These are phyloP conservation scores for Noctuana brunneofusca DNA, from an alignment of 2,888 invertebrate species.

Conservation along the genomic window DNA sequence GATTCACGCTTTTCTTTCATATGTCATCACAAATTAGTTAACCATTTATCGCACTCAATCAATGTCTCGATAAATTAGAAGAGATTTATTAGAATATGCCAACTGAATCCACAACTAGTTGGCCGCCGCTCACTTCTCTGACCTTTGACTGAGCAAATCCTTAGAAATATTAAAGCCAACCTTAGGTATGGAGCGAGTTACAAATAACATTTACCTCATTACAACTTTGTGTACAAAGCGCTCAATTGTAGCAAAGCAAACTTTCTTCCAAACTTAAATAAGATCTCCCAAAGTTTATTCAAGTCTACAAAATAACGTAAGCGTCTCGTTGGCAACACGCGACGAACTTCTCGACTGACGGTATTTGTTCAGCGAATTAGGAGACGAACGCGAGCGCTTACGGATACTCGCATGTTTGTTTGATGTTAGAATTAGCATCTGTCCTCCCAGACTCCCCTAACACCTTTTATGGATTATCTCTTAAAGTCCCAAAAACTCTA, in stretches of 20 bases:
- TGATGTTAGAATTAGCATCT: conserved; percentile 61
- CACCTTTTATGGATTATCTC: conserved; percentile 17
- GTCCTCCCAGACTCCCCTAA: conserved; percentile 30
- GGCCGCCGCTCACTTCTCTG: conserved; percentile 25
- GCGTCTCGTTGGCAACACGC: conserved; percentile 47
- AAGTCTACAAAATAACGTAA: conserved; percentile 58
- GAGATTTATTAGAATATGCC: conserved; percentile 30
- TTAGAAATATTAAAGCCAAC: conserved; percentile 24
- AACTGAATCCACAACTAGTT: conserved; percentile 31
- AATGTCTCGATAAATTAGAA: conserved; percentile 27
- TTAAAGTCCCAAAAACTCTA: conserved; percentile 11
- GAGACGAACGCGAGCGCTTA: conserved; percentile 50
- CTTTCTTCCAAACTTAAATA: conserved; percentile 64
- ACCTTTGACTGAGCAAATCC: conserved; percentile 30
- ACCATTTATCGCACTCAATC: conserved; percentile 30
- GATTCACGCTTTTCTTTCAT: too few species aligned
- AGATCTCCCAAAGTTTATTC: conserved; percentile 67
- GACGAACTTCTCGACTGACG: conserved; percentile 51
- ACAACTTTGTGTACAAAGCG: conserved; percentile 36
- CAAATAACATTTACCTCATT: conserved; percentile 34
- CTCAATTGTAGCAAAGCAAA: conserved; percentile 42
- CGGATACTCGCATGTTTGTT: conserved; percentile 61
- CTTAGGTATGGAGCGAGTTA: conserved; percentile 22
- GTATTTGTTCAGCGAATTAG: conserved; percentile 65
- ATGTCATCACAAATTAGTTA: not conserved